Percentiles rank a stretch among this genome's conserved stretches.
These are phyloP conservation scores for Monopterus albus DNA, from an alignment of 2,113 vertebrate genomes.

Conservation along the genomic window DNA sequence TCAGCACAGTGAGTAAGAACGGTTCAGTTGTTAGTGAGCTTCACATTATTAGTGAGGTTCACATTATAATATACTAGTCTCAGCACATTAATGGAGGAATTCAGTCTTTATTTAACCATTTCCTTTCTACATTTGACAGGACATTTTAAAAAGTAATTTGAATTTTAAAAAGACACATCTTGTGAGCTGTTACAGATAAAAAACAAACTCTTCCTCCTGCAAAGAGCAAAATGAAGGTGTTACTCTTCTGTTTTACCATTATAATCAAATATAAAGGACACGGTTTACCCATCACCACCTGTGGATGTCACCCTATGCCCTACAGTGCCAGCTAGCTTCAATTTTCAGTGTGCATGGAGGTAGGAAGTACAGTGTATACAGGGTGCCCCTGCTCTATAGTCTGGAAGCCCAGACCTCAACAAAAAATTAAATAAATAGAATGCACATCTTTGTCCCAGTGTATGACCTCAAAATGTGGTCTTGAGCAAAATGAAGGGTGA, in stretches of 20 bases:
- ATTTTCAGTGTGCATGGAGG: conserved; percentile 28
- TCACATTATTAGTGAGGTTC: conserved; percentile 2
- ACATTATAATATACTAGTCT: conserved; percentile 34
- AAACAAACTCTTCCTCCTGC: conserved; percentile 80
- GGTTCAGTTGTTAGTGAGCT: not conserved
- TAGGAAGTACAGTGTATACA: not conserved
- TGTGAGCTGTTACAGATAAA: conserved; percentile 80
- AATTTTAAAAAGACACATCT: conserved; percentile 15
- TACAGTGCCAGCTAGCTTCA: no score
- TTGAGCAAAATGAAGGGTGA: not conserved
- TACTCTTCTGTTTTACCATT: conserved; percentile 24
- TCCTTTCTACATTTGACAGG: conserved; percentile 40
- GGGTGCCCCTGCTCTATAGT: not conserved
- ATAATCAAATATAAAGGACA: conserved; percentile 9
- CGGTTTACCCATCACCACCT: conserved; percentile 17
- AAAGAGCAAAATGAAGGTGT: conserved; percentile 63
- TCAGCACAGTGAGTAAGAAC: not conserved
- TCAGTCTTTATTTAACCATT: conserved; percentile 67
- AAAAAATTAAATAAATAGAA: not conserved
- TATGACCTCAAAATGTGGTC: no score
- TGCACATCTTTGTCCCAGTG: not conserved
- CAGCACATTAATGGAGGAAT: conserved; percentile 18
- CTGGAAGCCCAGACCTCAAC: no score
- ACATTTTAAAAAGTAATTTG: conserved; percentile 17
- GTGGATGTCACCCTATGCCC: conserved; percentile 41